A percentile compares a stretch with the other conserved stretches of the same genome.
phyloP scores from a whole-genome alignment of 2,797 vertebrate species.

The Mycteria americana region DNA sequence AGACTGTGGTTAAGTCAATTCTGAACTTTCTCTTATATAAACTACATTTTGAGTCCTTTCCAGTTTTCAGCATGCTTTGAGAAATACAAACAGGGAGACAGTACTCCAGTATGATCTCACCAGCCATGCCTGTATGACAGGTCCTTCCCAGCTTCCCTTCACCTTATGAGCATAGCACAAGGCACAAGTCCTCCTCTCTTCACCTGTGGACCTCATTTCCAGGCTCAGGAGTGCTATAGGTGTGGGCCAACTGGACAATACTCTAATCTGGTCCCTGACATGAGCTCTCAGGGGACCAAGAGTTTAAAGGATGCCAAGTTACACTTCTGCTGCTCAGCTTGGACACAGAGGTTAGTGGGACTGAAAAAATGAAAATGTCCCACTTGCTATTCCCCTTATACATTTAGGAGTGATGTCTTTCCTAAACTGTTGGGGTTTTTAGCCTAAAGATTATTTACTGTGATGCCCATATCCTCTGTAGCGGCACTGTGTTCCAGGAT shows the following conservation, averaged over 20 bases:
- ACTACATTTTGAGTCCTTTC: constrained; percentile 20
- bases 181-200: neutral
- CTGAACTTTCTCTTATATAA: constrained; percentile 28
- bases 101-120: neutral
- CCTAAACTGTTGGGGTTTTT: neutral
- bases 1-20: constrained; percentile 18
- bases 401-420: neutral
- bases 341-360: neutral
- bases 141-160: neutral
- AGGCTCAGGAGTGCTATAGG: neutral
- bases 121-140: neutral
- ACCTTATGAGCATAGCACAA: neutral
- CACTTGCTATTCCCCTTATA: neutral
- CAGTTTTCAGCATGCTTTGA: neutral
- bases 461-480: neutral
- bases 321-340: neutral
- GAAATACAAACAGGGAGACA: neutral
- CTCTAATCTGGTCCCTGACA: neutral
- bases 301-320: neutral
- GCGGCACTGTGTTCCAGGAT: neutral
- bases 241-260: neutral
- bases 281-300: neutral
- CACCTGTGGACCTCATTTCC: neutral
- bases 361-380: neutral
- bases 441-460: neutral